Conservation (phyloP, 1,140 invertebrate genomes). For the Stratiolaelaps scimitus region DNA sequence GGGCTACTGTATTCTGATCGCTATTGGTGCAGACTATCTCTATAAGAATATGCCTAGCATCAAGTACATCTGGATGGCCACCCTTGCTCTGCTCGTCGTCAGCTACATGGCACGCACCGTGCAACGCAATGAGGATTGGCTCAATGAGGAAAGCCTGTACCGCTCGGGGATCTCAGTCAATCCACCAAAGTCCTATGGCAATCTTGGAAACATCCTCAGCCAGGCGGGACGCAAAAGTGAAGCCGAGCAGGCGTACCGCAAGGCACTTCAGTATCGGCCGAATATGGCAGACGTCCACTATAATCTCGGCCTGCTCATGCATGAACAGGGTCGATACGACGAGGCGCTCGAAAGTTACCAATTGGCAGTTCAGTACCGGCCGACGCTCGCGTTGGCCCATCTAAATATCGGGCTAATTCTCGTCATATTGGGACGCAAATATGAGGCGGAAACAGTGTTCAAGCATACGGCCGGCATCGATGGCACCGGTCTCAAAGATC, state of each 20-base stretch:
- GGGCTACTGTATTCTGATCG: conserved; percentile 77
- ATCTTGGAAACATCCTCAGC: conserved; percentile 79
- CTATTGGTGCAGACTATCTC: conserved; percentile 48
- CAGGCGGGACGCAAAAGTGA: conserved; percentile 65
- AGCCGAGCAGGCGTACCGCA: conserved; percentile 71
- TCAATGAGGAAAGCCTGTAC: conserved; percentile 81
- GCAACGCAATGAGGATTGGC: conserved; percentile 74
- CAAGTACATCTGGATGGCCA: conserved; percentile 38
- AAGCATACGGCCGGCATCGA: conserved; percentile 66
- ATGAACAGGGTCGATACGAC: conserved; percentile 70
- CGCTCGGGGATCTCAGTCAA: conserved; percentile 76
- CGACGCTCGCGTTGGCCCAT: conserved; percentile 84
- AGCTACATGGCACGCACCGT: conserved; percentile 63
- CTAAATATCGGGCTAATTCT: conserved; percentile 80
- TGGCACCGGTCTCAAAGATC: conserved; percentile 71
- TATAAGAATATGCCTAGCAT: conserved; percentile 30
- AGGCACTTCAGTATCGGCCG: conserved; percentile 67
- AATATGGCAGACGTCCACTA: conserved; percentile 96
- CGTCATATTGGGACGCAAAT: conserved; percentile 60
- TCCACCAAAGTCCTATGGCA: conserved; percentile 93
- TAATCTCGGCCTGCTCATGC: conserved; percentile 81
- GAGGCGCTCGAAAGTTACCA: conserved; percentile 84
- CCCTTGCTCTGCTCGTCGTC: conserved; percentile 48
- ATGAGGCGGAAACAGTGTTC: conserved; percentile 68
- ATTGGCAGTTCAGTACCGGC: conserved; percentile 79